phyloP scores from a whole-genome alignment of 2,888 invertebrate species.

The Lacanobia wlatinum region DNA sequence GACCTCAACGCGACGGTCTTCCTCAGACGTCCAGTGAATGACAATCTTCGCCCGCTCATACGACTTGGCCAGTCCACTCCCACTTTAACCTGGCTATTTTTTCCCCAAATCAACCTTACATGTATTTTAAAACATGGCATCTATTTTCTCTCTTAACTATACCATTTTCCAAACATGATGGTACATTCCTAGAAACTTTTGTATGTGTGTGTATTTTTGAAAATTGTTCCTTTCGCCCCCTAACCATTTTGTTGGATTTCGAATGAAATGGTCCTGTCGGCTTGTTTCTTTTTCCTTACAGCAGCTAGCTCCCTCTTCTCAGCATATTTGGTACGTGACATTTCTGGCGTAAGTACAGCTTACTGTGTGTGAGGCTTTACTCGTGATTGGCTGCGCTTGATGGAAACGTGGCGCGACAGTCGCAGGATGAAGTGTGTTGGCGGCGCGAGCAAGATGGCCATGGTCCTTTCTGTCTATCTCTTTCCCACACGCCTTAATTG shows the following conservation, averaged over 20 bases:
- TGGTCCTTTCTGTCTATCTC: conserved; percentile 82
- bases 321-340: conserved; percentile 76
- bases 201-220: no score
- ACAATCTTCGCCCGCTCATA: no score
- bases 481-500: conserved; percentile 79
- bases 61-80: no score
- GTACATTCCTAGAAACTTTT: no score
- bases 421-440: conserved; percentile 79
- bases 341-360: conserved; percentile 77
- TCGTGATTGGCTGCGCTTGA: conserved; percentile 74
- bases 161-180: neutral
- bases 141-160: no score
- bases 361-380: conserved; percentile 76
- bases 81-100: no score
- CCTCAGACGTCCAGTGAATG: no score
- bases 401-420: conserved; percentile 72
- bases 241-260: neutral
- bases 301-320: conserved; percentile 41
- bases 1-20: no score
- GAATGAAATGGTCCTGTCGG: neutral
- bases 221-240: neutral
- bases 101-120: no score
- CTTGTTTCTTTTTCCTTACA: neutral
- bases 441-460: conserved; percentile 90
- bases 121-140: no score